Base-by-base conservation (phyloP, 2,888 invertebrate genomes). In the Allolobophora icterica region DNA sequence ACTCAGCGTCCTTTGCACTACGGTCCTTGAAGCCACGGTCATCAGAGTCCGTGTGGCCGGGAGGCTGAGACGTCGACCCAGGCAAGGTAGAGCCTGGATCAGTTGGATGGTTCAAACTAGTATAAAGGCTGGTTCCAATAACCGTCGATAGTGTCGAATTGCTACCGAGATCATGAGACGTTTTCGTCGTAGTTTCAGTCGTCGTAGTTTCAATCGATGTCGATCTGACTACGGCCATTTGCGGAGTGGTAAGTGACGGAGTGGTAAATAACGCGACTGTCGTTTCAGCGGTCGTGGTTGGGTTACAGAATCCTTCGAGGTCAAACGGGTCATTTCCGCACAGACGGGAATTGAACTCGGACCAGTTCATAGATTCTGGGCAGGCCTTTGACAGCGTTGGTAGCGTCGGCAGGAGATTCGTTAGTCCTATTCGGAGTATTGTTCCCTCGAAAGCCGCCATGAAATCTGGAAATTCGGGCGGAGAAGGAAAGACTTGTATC, bases 331-430 rank as follows among this genome's bases (percentile, higher is more conserved):
- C 87, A 17, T 8, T 21, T 34, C 35, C 87, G 87, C 87, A 87
- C 87, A 87, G 19, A 35, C 35, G 87, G 24, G 87, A 87, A 17
- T 87, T 87, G 87, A 87, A 87, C 87, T 87, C 87, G 5, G 87
- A 35, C 87, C 87, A 87, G 34, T 87, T 87, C n/a, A 87, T 19
- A n/a, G 87, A 87, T 24, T 34, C 35, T 17, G 87, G 87, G 24
- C 87, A 87, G 19, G 87, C 5, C 35, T 38, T 35, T 38, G 87
- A 87, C 35, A 87, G 35, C 34, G 87, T 35, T 17, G 34, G 24
- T 19, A 4, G 35, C 87, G 13, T 19, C 8, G 33, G 87, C 17
- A 87, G 87, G 11, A 87, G 11, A 8, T 87, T 35, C 24, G 19
- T 38, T 17, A 87, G 19, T 87, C 87, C 87, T 34, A 87, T 87